Percentiles rank a stretch among this genome's conserved stretches.
These are phyloP conservation scores for Chymomyza costata DNA, from an alignment of 1,140 invertebrate species.

Conservation along the genomic window DNA sequence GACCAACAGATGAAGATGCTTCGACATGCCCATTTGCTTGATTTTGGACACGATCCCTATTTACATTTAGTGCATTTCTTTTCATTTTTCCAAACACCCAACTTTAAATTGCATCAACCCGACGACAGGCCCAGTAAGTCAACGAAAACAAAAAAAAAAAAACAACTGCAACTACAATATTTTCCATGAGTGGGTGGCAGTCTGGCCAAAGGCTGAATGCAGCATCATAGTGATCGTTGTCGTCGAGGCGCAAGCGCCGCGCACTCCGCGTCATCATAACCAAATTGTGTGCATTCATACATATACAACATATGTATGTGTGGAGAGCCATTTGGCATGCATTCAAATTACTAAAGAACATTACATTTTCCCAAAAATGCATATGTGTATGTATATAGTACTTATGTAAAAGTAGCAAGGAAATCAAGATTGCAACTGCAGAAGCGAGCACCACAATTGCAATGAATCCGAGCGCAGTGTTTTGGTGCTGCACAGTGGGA, in stretches of 20 bases:
- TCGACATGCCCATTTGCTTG: constrained; percentile 4
- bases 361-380: constrained; percentile 56
- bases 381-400: too few relatives aligned
- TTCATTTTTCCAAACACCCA: constrained; percentile 14
- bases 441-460: constrained; percentile 11
- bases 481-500: constrained; percentile 16
- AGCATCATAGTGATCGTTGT: too few relatives aligned
- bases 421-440: constrained; percentile 9
- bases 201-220: constrained; percentile 14
- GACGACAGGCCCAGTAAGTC: constrained; percentile 26
- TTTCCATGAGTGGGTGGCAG: constrained; percentile 10
- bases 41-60: not conserved
- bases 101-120: constrained; percentile 13
- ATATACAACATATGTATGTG: constrained; percentile 42
- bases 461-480: not conserved
- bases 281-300: too few relatives aligned
- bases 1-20: too few relatives aligned
- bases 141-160: too few relatives aligned
- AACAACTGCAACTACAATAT: constrained; percentile 10
- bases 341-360: constrained; percentile 55
- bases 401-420: constrained; percentile 30
- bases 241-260: too few relatives aligned
- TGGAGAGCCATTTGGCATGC: constrained; percentile 60
- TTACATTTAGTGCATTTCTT: too few relatives aligned
- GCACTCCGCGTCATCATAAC: too few relatives aligned